Conservation (phyloP, 1,140 invertebrate species). For the Telenomus remus region DNA sequence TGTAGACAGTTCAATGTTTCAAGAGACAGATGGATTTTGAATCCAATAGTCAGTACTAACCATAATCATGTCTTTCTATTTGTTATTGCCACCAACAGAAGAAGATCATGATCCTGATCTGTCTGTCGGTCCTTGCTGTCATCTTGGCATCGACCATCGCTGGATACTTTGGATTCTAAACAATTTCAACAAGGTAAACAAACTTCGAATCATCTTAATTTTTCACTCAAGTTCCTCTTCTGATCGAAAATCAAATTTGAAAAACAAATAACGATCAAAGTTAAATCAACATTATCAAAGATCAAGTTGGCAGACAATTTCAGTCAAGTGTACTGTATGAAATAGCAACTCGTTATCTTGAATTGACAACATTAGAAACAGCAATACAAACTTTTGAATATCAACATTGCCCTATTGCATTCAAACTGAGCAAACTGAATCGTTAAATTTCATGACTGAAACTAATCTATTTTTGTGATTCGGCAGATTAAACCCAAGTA, state of each 20-base stretch:
- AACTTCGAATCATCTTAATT: not conserved
- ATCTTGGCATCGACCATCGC: constrained; percentile 86
- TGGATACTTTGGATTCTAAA: constrained; percentile 80
- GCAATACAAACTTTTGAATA: too few relatives aligned
- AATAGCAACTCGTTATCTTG: too few relatives aligned
- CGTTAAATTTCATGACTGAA: too few relatives aligned
- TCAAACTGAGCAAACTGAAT: too few relatives aligned
- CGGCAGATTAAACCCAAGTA: too few relatives aligned
- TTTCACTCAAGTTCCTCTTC: not conserved
- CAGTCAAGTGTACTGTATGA: not conserved
- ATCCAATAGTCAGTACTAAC: not conserved
- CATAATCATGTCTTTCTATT: constrained; percentile 59
- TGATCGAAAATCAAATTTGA: too few relatives aligned
- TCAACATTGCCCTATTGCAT: too few relatives aligned
- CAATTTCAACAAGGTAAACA: constrained; percentile 63
- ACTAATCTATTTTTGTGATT: too few relatives aligned
- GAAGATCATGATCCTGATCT: constrained; percentile 99
- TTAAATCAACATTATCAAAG: constrained; percentile 5
- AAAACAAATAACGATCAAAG: not conserved
- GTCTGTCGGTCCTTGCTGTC: constrained; percentile 92
- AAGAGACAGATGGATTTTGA: constrained; percentile 57
- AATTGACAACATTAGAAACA: too few relatives aligned
- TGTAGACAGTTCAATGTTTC: constrained; percentile 10
- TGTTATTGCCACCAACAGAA: constrained; percentile 87
- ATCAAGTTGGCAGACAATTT: not conserved